Evolutionary conservation across 1,140 invertebrate genomes (phyloP).

Genomic region (Drosophila auraria): DNA sequence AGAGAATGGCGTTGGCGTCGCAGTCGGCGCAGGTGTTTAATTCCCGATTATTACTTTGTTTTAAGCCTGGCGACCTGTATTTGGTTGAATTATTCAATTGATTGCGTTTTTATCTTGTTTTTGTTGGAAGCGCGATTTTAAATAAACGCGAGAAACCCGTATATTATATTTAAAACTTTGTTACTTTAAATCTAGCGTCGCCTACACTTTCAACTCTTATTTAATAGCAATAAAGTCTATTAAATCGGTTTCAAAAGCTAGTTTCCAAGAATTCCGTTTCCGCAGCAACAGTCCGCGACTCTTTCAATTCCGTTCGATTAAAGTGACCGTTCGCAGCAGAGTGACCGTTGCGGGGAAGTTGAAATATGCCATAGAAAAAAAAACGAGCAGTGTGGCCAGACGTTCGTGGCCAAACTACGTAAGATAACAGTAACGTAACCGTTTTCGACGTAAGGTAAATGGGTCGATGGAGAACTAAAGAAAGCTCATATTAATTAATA

Average conservation of each 20-base stretch:
- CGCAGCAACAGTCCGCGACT: conserved; percentile 1
- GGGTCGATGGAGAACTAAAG: too few species aligned
- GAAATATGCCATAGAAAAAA: too few species aligned
- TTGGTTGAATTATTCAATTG: not conserved
- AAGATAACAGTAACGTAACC: too few species aligned
- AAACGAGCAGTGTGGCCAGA: too few species aligned
- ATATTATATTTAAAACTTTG: not conserved
- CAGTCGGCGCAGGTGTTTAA: conserved; percentile 6
- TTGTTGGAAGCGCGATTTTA: conserved; percentile 7
- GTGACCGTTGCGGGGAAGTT: not conserved
- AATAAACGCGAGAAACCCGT: conserved; percentile 4
- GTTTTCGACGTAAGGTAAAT: too few species aligned
- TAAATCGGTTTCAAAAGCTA: not conserved
- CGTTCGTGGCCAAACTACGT: too few species aligned
- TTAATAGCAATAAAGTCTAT: conserved; percentile 1
- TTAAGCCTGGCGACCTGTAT: conserved; percentile 6
- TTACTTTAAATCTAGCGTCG: not conserved
- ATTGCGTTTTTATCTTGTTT: not conserved
- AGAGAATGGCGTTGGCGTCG: conserved; percentile 23
- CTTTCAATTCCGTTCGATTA: conserved; percentile 3
- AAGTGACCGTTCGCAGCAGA: conserved; percentile 4
- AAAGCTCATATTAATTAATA: too few species aligned
- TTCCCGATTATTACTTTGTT: conserved; percentile 3
- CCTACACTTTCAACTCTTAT: conserved; percentile 5
- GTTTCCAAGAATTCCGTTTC: not conserved